phyloP scores from a whole-genome alignment of 2,888 invertebrate genomes.

The Metacarcinus magister region DNA sequence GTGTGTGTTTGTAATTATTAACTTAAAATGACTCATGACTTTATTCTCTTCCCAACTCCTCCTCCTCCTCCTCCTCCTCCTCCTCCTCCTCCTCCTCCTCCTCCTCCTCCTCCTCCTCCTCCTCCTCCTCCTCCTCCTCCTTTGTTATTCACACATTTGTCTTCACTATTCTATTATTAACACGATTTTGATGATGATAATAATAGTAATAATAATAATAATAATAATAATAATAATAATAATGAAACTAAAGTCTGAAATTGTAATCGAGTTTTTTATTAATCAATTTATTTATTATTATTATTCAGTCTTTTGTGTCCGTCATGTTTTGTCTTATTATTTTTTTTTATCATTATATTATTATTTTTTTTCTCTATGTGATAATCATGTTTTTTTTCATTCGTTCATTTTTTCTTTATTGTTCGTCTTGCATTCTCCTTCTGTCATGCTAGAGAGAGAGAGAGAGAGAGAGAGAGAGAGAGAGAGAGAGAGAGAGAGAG shows the following conservation, averaged over 20 bases:
- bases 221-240: too few relatives aligned
- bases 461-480: too few relatives aligned
- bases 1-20: neutral
- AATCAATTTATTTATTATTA: neutral
- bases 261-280: too few relatives aligned
- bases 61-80: neutral
- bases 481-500: too few relatives aligned
- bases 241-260: too few relatives aligned
- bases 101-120: constrained; percentile 28
- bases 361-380: neutral
- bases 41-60: neutral
- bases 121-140: neutral
- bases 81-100: neutral
- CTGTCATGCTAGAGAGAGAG: neutral
- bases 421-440: too few relatives aligned
- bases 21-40: neutral
- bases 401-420: neutral
- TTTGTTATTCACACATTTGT: too few relatives aligned
- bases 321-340: neutral
- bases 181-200: neutral
- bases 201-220: too few relatives aligned
- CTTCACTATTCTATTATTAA: neutral
- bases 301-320: neutral
- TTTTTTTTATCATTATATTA: neutral
- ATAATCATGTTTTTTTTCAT: neutral